These are phyloP conservation scores for Tragelaphus scriptus DNA, from an alignment of 2,113 vertebrate species.

Conservation along the genomic window DNA sequence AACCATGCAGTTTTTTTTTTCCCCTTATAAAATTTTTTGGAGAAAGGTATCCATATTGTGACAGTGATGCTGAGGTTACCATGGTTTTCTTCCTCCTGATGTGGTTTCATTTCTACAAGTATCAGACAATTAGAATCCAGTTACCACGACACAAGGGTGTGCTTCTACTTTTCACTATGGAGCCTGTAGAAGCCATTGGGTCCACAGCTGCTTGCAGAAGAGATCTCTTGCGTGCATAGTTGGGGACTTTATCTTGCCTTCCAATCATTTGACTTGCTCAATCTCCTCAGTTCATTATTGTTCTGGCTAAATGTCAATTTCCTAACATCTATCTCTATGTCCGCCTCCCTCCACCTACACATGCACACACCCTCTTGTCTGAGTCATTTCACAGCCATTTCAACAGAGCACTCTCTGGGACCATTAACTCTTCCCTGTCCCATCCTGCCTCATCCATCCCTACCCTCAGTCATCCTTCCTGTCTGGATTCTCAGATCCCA, in stretches of 20 bases:
- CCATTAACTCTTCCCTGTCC: background rate
- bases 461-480: background rate
- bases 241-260: background rate
- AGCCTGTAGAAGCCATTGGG: background rate
- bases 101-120: background rate
- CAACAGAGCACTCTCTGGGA: background rate
- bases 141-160: background rate
- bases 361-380: background rate
- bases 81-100: background rate
- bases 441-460: background rate
- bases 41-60: background rate
- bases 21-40: background rate
- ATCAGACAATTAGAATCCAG: background rate
- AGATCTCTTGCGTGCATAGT: background rate
- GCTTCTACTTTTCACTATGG: background rate
- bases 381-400: background rate
- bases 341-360: accelerated
- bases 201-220: background rate
- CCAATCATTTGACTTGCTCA: background rate
- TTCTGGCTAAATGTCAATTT: background rate
- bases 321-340: background rate
- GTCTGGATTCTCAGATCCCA: background rate
- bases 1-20: background rate
- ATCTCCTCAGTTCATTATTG: background rate
- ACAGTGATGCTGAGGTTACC: background rate